Conservation (phyloP, 2,113 vertebrate genomes). For the Ageneiosus marmoratus region DNA sequence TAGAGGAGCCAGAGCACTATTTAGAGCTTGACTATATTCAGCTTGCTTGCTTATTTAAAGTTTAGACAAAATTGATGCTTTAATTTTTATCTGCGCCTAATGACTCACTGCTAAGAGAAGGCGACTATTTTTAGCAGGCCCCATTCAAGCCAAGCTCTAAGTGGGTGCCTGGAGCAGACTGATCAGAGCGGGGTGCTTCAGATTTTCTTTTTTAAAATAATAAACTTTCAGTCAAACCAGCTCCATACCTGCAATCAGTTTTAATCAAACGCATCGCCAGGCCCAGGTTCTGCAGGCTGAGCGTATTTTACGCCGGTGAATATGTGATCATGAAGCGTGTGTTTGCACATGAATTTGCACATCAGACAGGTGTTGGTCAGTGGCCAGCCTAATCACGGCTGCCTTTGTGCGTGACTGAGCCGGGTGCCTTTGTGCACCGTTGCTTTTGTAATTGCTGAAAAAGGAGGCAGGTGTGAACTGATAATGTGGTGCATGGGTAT, state of each 20-base stretch:
- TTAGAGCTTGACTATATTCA: conserved; percentile 37
- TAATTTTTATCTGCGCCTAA: conserved; percentile 41
- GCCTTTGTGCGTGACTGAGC: conserved; percentile 34
- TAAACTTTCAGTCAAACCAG: conserved; percentile 40
- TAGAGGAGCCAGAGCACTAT: conserved; percentile 40
- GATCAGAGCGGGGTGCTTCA: conserved; percentile 27
- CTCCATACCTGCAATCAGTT: conserved; percentile 35
- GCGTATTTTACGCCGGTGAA: conserved; percentile 17
- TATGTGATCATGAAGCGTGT: conserved; percentile 29
- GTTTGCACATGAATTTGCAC: conserved; percentile 43
- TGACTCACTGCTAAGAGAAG: conserved; percentile 26
- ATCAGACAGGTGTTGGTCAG: conserved; percentile 48
- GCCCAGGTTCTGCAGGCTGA: conserved; percentile 7
- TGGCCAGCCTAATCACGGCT: conserved; percentile 32
- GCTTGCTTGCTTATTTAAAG: conserved; percentile 42
- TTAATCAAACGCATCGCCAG: conserved; percentile 39
- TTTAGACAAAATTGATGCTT: conserved; percentile 44
- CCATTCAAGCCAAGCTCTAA: conserved; percentile 23
- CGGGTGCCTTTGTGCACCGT: conserved; percentile 30
- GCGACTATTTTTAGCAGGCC: conserved; percentile 38
- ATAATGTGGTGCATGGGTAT: conserved; percentile 43
- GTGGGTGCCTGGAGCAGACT: conserved; percentile 38
- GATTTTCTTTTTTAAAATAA: conserved; percentile 29
- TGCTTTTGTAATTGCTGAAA: conserved; percentile 47
- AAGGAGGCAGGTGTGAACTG: conserved; percentile 51